Conservation (phyloP, 2,797 vertebrate genomes). For the Gymnothorax javanicus region DNA sequence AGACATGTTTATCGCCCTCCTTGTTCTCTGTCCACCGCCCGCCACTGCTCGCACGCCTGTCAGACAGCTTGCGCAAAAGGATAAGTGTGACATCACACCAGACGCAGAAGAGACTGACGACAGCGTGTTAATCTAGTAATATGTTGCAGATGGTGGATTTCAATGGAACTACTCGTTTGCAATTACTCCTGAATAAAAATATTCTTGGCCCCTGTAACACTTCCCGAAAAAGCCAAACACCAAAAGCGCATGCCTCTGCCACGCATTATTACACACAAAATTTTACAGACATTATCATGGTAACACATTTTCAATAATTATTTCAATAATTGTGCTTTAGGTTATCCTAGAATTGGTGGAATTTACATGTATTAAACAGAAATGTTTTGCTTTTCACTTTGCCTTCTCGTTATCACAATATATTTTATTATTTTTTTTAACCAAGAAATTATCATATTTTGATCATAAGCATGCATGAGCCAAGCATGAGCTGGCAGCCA, state of each 20-base stretch:
- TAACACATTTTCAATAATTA: background rate
- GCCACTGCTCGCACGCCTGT: conserved; percentile 17
- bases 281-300: background rate
- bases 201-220: background rate
- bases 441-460: background rate
- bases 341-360: background rate
- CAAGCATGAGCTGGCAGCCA: background rate
- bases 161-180: background rate
- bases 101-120: conserved; percentile 15
- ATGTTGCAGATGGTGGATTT: background rate
- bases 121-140: background rate
- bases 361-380: background rate
- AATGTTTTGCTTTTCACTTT: background rate
- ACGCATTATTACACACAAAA: background rate
- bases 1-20: too few relatives aligned
- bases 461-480: background rate
- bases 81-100: conserved; percentile 25
- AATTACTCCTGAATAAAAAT: conserved; percentile 19
- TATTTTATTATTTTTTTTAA: background rate
- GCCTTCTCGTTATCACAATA: background rate
- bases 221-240: background rate
- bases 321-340: background rate
- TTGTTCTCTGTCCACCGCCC: too few relatives aligned
- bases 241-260: background rate
- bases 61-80: conserved; percentile 22